phyloP scores from a whole-genome alignment of 2,888 invertebrate species.

The Rambutsinella grinnellia region DNA sequence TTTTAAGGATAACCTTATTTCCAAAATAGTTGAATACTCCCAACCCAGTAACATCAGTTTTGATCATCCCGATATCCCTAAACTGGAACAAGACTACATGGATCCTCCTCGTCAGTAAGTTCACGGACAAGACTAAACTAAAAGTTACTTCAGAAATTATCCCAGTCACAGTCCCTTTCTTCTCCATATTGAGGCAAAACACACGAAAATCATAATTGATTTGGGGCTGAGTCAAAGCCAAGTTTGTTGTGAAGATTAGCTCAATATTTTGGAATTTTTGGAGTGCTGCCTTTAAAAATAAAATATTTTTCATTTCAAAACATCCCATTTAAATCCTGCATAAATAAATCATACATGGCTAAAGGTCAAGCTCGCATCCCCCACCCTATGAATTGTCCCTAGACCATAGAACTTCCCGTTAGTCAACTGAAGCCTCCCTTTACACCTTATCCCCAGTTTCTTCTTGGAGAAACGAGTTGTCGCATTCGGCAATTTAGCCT shows the following conservation, averaged over 20 bases:
- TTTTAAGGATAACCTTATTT: too few relatives aligned
- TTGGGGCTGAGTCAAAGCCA: background rate
- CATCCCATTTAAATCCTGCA: too few relatives aligned
- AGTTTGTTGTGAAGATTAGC: background rate
- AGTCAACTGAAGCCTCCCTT: background rate
- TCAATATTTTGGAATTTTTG: background rate
- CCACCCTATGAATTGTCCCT: slow-evolving; percentile 3
- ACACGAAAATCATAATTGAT: slow-evolving; percentile 1
- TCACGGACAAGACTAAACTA: background rate
- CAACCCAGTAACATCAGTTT: background rate
- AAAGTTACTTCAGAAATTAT: background rate
- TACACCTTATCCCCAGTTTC: slow-evolving; percentile 6
- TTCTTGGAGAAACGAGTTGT: background rate
- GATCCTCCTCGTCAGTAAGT: background rate
- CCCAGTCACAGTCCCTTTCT: background rate
- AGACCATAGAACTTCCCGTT: slow-evolving; percentile 13
- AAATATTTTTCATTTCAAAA: too few relatives aligned
- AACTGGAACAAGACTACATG: background rate
- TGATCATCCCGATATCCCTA: background rate
- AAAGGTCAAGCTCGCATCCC: background rate
- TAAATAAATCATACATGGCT: background rate
- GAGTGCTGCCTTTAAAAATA: background rate
- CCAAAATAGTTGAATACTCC: slow-evolving; percentile 1
- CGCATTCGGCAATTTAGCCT: background rate
- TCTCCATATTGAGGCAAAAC: background rate